Percentiles rank a stretch among this genome's conserved stretches.
phyloP scores from a whole-genome alignment of 2,113 vertebrate genomes.

The Pyxicephalus adspersus region DNA sequence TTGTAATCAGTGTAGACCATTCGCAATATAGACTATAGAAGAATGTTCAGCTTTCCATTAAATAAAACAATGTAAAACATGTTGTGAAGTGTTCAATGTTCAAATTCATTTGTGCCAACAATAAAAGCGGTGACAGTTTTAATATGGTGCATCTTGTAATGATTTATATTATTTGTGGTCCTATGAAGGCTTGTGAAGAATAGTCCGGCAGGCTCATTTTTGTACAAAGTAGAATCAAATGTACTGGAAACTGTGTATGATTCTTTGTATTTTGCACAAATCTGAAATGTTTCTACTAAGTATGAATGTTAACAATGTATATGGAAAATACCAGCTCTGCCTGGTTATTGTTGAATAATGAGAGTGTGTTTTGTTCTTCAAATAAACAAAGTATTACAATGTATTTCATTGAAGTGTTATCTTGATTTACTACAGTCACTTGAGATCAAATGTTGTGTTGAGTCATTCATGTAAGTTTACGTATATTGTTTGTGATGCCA shows the following conservation, averaged over 20 bases:
- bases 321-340: conserved; percentile 68
- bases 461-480: background rate
- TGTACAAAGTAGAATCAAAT: conserved; percentile 61
- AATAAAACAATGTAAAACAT: conserved; percentile 13
- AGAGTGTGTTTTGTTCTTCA: conserved; percentile 78
- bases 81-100: conserved; percentile 23
- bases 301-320: conserved; percentile 72
- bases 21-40: background rate
- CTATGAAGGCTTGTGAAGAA: conserved; percentile 41
- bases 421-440: conserved; percentile 29
- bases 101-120: conserved; percentile 37
- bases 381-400: conserved; percentile 75
- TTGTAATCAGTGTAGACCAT: background rate
- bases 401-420: conserved; percentile 52
- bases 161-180: conserved; percentile 57
- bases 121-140: conserved; percentile 24
- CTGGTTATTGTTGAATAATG: conserved; percentile 70
- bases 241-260: conserved; percentile 62
- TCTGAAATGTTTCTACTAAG: conserved; percentile 72
- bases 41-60: conserved; percentile 18
- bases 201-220: conserved; percentile 60
- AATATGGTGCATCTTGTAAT: conserved; percentile 51
- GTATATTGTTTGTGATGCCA: background rate
- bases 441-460: background rate
- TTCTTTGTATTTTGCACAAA: conserved; percentile 75